phyloP scores from a whole-genome alignment of 2,888 invertebrate genomes.

The Agrilus biguttatus region DNA sequence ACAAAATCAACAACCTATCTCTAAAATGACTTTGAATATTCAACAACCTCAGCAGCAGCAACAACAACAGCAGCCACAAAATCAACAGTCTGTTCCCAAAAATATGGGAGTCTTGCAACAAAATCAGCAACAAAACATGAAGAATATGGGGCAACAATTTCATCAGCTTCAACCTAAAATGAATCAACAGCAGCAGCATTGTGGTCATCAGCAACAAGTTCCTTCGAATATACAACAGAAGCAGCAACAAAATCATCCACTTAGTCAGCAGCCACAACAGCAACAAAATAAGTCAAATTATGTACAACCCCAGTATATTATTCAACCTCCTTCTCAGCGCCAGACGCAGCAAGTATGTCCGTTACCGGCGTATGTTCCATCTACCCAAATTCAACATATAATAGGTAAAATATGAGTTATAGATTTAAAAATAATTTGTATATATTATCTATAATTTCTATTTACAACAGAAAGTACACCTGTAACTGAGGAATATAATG shows the following conservation, averaged over 20 bases:
- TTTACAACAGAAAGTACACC: conserved; percentile 24
- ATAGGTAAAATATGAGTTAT: conserved; percentile 18
- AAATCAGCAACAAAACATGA: conserved; percentile 18
- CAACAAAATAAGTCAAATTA: conserved; percentile 10
- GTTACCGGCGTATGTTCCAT: conserved; percentile 22
- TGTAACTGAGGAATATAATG: conserved; percentile 38
- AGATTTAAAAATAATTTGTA: too few relatives aligned
- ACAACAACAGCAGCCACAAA: conserved; percentile 17
- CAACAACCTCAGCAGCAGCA: conserved; percentile 10
- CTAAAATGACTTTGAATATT: conserved; percentile 4
- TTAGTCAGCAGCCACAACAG: conserved; percentile 17
- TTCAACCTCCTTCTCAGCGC: conserved; percentile 13
- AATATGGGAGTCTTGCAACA: conserved; percentile 22
- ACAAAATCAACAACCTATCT: conserved; percentile 4
- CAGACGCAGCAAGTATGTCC: conserved; percentile 15
- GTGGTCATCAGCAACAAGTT: too few relatives aligned
- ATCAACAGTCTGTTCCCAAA: conserved; percentile 21
- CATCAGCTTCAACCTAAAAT: conserved; percentile 38
- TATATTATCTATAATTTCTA: not conserved
- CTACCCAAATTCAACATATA: conserved; percentile 25
- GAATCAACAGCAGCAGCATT: conserved; percentile 29
- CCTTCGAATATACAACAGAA: conserved; percentile 34
- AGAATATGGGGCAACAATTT: conserved; percentile 38
- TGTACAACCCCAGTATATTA: conserved; percentile 14
- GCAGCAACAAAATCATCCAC: conserved; percentile 26